A percentile compares a stretch with the other conserved stretches of the same genome.
These are phyloP conservation scores for Piprites chloris DNA, from an alignment of 2,113 vertebrate species.

Conservation along the genomic window DNA sequence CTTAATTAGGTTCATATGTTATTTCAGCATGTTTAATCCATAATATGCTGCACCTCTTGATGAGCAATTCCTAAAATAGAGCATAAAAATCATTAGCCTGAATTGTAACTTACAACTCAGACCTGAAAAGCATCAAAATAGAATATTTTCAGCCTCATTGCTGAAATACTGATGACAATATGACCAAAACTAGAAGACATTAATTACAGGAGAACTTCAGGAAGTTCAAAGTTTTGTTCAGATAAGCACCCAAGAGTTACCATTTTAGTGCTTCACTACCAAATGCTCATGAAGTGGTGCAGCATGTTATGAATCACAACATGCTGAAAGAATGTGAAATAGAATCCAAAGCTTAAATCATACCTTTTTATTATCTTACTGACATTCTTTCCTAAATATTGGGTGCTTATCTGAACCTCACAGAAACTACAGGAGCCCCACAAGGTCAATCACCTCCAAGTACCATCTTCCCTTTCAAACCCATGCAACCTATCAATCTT, in stretches of 20 bases:
- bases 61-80: conserved; percentile 53
- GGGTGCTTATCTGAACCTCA: conserved; percentile 51
- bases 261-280: background rate
- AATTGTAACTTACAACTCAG: conserved; percentile 2
- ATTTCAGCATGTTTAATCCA: background rate
- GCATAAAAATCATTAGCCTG: background rate
- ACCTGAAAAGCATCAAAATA: background rate
- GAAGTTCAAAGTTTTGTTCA: conserved; percentile 30
- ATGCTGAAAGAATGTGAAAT: background rate
- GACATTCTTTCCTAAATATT: conserved; percentile 11
- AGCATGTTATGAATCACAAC: conserved; percentile 11
- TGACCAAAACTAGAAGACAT: background rate
- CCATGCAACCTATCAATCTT: background rate
- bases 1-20: background rate
- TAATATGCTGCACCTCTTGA: conserved; percentile 61
- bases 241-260: conserved; percentile 50
- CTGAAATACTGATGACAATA: background rate
- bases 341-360: background rate
- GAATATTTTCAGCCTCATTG: background rate
- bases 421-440: background rate
- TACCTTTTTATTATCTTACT: background rate
- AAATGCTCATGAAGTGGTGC: conserved; percentile 33
- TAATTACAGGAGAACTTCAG: background rate
- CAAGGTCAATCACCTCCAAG: background rate
- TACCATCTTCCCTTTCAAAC: conserved; percentile 7